Evolutionary conservation across 2,888 invertebrate genomes (phyloP).

Genomic region (Dolichomitus sp.): DNA sequence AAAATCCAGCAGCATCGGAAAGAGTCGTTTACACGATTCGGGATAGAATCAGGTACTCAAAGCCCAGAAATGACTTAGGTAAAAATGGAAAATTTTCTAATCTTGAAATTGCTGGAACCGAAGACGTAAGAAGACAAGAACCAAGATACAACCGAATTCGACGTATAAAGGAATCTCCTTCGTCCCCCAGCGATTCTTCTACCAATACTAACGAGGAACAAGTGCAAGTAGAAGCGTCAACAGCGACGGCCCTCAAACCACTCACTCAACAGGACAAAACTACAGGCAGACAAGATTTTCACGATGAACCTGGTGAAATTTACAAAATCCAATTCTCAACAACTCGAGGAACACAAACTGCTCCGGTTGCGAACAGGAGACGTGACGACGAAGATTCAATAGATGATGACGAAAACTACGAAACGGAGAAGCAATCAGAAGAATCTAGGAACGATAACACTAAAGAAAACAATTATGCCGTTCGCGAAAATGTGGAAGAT

Average conservation of each 20-base stretch:
- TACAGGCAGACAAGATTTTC: constrained; percentile 36
- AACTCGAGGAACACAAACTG: constrained; percentile 43
- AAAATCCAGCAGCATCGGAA: constrained; percentile 46
- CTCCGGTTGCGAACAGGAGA: constrained; percentile 28
- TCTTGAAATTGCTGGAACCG: constrained; percentile 55
- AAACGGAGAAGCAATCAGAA: neutral
- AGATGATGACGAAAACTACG: constrained; percentile 14
- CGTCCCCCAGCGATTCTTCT: neutral
- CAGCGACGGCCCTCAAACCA: neutral
- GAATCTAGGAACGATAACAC: constrained; percentile 8
- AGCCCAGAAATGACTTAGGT: constrained; percentile 68
- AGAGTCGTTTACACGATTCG: constrained; percentile 74
- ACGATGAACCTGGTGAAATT: constrained; percentile 56
- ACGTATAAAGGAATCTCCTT: neutral
- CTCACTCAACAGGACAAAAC: neutral
- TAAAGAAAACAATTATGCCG: constrained; percentile 64
- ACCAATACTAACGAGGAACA: neutral
- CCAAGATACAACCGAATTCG: constrained; percentile 73
- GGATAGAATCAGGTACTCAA: constrained; percentile 74
- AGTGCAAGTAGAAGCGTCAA: neutral
- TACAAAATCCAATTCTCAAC: constrained; percentile 62
- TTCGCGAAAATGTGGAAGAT: constrained; percentile 71
- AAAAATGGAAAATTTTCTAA: constrained; percentile 72
- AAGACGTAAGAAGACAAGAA: constrained; percentile 77
- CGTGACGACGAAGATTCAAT: neutral